Evolutionary conservation across 2,888 invertebrate genomes (phyloP).

Genomic region (Odontocerum albicorne): DNA sequence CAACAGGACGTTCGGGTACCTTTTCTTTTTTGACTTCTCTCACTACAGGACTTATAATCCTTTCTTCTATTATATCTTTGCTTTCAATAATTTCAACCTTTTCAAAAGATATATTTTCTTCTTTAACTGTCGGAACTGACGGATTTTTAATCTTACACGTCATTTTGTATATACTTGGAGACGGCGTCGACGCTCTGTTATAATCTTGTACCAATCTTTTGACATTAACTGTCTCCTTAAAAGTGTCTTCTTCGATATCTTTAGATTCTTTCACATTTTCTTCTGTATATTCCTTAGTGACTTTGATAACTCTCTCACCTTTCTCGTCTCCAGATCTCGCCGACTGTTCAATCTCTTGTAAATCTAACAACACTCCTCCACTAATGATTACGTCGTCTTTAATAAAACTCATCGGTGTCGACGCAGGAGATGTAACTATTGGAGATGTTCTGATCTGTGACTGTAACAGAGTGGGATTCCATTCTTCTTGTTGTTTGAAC

Average conservation of each 20-base stretch:
- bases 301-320: slow-evolving; percentile 3
- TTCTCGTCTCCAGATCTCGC: slow-evolving; percentile 39
- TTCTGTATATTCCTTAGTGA: slow-evolving; percentile 41
- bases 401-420: background rate
- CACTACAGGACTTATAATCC: slow-evolving; percentile 1
- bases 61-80: background rate
- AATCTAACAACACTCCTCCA: slow-evolving; percentile 39
- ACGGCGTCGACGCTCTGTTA: slow-evolving; percentile 18
- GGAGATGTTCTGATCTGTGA: background rate
- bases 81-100: background rate
- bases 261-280: slow-evolving; percentile 45
- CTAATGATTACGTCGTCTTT: slow-evolving; percentile 20
- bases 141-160: slow-evolving; percentile 16
- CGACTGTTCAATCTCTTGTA: slow-evolving; percentile 46
- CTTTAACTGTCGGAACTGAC: slow-evolving; percentile 3
- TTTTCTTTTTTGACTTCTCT: background rate
- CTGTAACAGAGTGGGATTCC: background rate
- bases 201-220: slow-evolving; percentile 20
- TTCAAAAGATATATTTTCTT: no score
- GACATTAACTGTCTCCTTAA: slow-evolving; percentile 23
- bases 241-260: background rate
- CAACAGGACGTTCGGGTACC: slow-evolving; percentile 5
- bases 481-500: slow-evolving; percentile 22
- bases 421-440: background rate
- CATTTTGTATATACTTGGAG: slow-evolving; percentile 22